These are phyloP conservation scores for Etheostoma perlongum DNA, from an alignment of 2,797 vertebrate genomes.

Conservation along the genomic window DNA sequence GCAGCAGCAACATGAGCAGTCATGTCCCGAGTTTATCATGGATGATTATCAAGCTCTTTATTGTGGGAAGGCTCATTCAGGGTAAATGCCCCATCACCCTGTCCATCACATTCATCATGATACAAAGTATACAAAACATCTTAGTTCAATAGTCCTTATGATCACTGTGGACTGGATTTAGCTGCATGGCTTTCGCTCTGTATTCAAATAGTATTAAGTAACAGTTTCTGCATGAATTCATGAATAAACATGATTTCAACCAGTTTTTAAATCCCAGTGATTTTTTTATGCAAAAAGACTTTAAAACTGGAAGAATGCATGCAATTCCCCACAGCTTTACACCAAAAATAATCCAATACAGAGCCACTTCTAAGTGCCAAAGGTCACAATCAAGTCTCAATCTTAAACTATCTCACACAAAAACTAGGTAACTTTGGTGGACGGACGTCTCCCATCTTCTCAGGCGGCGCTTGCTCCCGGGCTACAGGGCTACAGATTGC, in stretches of 20 bases:
- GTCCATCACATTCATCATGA: slow-evolving; percentile 39
- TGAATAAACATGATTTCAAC: slow-evolving; percentile 16
- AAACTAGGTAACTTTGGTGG: not conserved
- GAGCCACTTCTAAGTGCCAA: not conserved
- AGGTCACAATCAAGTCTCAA: slow-evolving; percentile 18
- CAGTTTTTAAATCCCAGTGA: slow-evolving; percentile 6
- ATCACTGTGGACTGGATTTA: slow-evolving; percentile 3
- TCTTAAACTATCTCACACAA: slow-evolving; percentile 13
- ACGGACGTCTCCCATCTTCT: not conserved
- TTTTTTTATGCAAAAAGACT: slow-evolving; percentile 4
- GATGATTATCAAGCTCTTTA: slow-evolving; percentile 55
- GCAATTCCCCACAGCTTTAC: slow-evolving; percentile 4
- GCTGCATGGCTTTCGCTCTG: not conserved
- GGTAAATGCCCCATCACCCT: slow-evolving; percentile 7
- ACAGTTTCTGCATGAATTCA: slow-evolving; percentile 3
- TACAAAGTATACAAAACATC: slow-evolving; percentile 16
- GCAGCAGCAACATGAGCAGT: slow-evolving; percentile 46
- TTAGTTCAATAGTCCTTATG: not conserved
- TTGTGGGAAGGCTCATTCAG: slow-evolving; percentile 31
- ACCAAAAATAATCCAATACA: slow-evolving; percentile 8
- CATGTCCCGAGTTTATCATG: slow-evolving; percentile 32
- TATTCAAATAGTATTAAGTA: slow-evolving; percentile 4
- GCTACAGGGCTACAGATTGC: not conserved
- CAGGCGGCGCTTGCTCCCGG: not conserved
- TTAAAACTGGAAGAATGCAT: not conserved